These are phyloP conservation scores for Ondatra zibethicus DNA, from an alignment of 2,113 vertebrate species.

Conservation along the genomic window DNA sequence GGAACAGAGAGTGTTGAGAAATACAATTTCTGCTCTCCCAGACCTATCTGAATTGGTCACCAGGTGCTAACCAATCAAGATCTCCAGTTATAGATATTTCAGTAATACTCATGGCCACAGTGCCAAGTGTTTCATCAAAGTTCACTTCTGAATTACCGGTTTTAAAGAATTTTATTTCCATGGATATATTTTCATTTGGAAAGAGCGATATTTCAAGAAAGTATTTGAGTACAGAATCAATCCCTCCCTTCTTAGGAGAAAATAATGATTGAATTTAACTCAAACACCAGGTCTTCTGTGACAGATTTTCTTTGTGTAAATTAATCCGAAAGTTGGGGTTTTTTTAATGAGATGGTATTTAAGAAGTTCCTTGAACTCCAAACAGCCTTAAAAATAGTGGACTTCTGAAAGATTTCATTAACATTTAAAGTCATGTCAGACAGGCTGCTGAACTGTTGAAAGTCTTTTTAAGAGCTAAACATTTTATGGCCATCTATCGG, in stretches of 20 bases:
- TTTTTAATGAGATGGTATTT: constrained; percentile 78
- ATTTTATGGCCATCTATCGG: constrained; percentile 70
- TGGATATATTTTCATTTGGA: constrained; percentile 76
- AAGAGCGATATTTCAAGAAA: constrained; percentile 69
- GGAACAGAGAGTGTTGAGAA: background rate
- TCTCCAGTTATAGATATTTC: background rate
- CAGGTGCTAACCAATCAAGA: background rate
- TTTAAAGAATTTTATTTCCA: constrained; percentile 73
- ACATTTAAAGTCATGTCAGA: constrained; percentile 76
- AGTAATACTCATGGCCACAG: background rate
- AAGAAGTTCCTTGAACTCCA: constrained; percentile 76
- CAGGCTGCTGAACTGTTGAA: constrained; percentile 44
- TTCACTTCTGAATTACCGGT: constrained; percentile 67
- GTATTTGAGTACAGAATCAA: constrained; percentile 57
- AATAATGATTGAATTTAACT: constrained; percentile 72
- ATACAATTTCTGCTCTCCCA: background rate
- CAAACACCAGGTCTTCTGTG: constrained; percentile 42
- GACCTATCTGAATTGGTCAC: background rate
- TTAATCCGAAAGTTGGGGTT: constrained; percentile 50
- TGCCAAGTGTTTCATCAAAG: constrained; percentile 65
- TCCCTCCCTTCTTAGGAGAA: constrained; percentile 67
- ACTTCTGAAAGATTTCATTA: constrained; percentile 80
- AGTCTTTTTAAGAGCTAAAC: constrained; percentile 64
- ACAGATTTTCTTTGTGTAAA: constrained; percentile 64
- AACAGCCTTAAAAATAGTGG: constrained; percentile 50